Percentiles rank a stretch among this genome's conserved stretches.
These are phyloP conservation scores for Gambusia yucatana DNA, from an alignment of 2,797 vertebrate genomes.

Conservation along the genomic window DNA sequence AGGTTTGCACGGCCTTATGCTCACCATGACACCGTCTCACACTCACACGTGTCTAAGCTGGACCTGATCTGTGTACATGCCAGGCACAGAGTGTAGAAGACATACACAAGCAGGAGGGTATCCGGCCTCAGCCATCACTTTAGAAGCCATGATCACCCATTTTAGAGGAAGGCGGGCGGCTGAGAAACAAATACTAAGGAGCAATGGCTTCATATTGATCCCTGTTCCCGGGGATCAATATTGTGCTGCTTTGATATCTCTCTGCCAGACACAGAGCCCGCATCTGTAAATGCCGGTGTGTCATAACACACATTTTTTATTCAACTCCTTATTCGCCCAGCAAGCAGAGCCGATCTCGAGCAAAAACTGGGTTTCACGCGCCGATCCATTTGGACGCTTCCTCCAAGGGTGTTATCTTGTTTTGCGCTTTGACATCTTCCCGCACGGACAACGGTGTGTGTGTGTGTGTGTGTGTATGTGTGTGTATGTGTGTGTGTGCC, in stretches of 20 bases:
- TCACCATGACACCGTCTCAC: slow-evolving; percentile 15
- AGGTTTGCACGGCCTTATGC: slow-evolving; percentile 54
- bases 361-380: slow-evolving; percentile 59
- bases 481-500: slow-evolving; percentile 27
- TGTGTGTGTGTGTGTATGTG: slow-evolving; percentile 14
- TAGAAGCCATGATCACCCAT: slow-evolving; percentile 50
- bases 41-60: not conserved
- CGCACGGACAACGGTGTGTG: slow-evolving; percentile 32
- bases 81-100: slow-evolving; percentile 13
- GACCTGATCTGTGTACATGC: not conserved
- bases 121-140: slow-evolving; percentile 35
- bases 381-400: slow-evolving; percentile 55
- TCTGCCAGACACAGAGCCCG: slow-evolving; percentile 56
- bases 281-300: slow-evolving; percentile 60
- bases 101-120: slow-evolving; percentile 3
- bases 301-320: slow-evolving; percentile 53
- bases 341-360: slow-evolving; percentile 54
- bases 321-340: slow-evolving; percentile 43
- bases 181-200: slow-evolving; percentile 76
- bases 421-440: slow-evolving; percentile 55
- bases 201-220: slow-evolving; percentile 75
- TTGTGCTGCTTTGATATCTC: slow-evolving; percentile 78
- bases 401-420: slow-evolving; percentile 53
- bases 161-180: slow-evolving; percentile 60
- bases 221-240: slow-evolving; percentile 68